phyloP scores from a whole-genome alignment of 2,888 invertebrate species.

The Poecilobothrus nobilitatus region DNA sequence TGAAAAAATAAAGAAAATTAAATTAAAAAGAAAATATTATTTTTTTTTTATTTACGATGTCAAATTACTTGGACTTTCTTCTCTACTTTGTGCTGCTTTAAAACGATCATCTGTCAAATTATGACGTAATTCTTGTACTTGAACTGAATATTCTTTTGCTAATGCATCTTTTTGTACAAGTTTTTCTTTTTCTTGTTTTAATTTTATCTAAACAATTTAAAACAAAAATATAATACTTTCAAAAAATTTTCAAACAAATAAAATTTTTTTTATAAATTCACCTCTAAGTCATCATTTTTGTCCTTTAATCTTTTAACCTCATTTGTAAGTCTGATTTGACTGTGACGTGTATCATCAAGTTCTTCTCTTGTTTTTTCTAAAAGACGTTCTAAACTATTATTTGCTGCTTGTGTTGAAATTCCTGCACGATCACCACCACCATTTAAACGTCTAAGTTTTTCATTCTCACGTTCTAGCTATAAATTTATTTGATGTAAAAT shows the following conservation, averaged over 20 bases:
- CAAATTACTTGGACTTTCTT: conserved; percentile 24
- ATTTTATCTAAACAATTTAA: conserved; percentile 29
- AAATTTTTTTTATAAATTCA: conserved; percentile 21
- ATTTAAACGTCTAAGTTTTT: conserved; percentile 40
- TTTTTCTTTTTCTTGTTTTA: conserved; percentile 33
- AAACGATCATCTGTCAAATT: conserved; percentile 39
- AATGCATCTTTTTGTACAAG: conserved; percentile 33
- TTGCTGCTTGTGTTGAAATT: conserved; percentile 36
- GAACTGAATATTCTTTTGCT: conserved; percentile 35
- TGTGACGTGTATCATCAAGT: conserved; percentile 42
- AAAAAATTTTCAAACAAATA: not conserved
- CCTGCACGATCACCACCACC: conserved; percentile 30
- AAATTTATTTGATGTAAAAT: conserved; percentile 17
- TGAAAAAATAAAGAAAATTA: no score
- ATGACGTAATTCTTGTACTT: conserved; percentile 37
- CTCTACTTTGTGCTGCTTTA: conserved; percentile 34
- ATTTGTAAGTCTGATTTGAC: conserved; percentile 31
- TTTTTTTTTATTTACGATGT: conserved; percentile 15
- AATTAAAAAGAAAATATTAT: not conserved
- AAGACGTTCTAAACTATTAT: conserved; percentile 51
- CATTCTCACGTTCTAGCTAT: conserved; percentile 48
- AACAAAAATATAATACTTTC: not conserved
- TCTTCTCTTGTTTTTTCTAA: conserved; percentile 51
- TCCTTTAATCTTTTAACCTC: conserved; percentile 35
- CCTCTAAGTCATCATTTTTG: conserved; percentile 33